Conservation (phyloP, 2,888 invertebrate species). For the Byasa hedistus region DNA sequence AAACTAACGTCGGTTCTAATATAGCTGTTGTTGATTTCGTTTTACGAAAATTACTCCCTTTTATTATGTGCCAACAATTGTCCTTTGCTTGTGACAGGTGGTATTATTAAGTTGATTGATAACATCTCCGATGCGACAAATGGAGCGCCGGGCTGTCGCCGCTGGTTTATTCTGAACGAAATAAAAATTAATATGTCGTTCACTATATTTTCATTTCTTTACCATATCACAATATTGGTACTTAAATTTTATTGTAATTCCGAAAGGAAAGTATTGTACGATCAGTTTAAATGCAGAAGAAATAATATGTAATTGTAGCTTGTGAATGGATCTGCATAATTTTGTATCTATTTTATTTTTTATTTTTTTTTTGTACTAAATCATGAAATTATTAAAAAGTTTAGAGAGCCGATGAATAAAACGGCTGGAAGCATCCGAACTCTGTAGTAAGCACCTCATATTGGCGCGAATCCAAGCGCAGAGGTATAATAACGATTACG, state of each 20-base stretch:
- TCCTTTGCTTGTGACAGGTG: conserved; percentile 5
- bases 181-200: conserved; percentile 10
- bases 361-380: too few species aligned
- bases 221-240: neutral
- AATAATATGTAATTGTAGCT: neutral
- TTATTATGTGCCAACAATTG: conserved; percentile 13
- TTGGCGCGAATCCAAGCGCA: conserved; percentile 24
- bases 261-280: neutral
- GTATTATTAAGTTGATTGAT: conserved; percentile 13
- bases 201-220: neutral
- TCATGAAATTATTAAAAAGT: neutral
- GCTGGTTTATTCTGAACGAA: conserved; percentile 2
- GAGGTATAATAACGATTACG: conserved; percentile 20
- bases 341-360: too few species aligned
- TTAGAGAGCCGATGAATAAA: conserved; percentile 17
- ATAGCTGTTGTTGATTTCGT: neutral
- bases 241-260: neutral
- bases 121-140: conserved; percentile 12
- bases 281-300: neutral
- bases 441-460: conserved; percentile 13
- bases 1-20: neutral
- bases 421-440: conserved; percentile 17
- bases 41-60: conserved; percentile 9
- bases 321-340: too few species aligned
- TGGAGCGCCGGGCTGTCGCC: conserved; percentile 2